Evolutionary conservation across 2,888 invertebrate genomes (phyloP).

Genomic region (Koerneria pararmatus): DNA sequence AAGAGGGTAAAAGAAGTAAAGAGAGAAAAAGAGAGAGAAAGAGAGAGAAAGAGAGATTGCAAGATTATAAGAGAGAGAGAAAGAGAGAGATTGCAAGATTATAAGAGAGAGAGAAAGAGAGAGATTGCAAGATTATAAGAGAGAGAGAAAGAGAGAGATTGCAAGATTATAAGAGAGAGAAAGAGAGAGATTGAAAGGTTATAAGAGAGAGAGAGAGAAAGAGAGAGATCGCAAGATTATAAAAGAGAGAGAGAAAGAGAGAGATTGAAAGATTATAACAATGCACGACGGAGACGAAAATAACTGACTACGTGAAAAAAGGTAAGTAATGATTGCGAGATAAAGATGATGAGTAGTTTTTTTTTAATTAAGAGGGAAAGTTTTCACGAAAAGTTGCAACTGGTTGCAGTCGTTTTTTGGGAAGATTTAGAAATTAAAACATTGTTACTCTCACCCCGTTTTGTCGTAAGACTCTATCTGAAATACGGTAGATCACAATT

Average conservation of each 20-base stretch:
- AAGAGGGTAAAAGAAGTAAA: background rate
- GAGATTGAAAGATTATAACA: background rate
- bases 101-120: background rate
- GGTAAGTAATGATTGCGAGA: too few species aligned
- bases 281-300: too few species aligned
- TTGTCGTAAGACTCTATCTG: too few species aligned
- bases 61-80: background rate
- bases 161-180: constrained; percentile 12
- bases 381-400: too few species aligned
- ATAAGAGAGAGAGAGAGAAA: constrained; percentile 10
- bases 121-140: background rate
- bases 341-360: too few species aligned
- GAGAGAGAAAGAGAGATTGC: background rate
- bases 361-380: too few species aligned
- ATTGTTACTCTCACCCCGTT: too few species aligned
- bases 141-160: constrained; percentile 8
- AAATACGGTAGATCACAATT: too few species aligned
- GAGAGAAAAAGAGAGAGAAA: too few species aligned
- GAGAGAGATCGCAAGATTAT: constrained; percentile 1
- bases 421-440: too few species aligned
- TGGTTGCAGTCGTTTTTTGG: too few species aligned
- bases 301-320: too few species aligned
- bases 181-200: background rate
- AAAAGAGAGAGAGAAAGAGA: constrained; percentile 13
- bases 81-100: background rate